phyloP scores from a whole-genome alignment of 2,888 invertebrate species.

The Steinernema carpocapsae region DNA sequence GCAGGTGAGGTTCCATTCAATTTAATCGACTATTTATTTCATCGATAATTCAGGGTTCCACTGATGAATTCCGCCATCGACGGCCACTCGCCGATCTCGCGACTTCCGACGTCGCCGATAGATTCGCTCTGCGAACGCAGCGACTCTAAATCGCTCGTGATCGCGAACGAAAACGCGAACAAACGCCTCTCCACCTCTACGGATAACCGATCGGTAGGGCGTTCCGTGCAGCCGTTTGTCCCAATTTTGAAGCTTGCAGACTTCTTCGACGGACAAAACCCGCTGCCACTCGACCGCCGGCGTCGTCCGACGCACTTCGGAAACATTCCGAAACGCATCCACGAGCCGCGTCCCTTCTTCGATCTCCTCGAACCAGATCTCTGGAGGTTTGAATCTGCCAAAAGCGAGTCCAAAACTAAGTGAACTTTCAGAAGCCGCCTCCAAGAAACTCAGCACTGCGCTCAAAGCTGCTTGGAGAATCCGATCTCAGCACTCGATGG shows the following conservation, averaged over 20 bases:
- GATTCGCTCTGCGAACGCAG: conserved; percentile 15
- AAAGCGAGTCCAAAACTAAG: not conserved
- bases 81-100: conserved; percentile 16
- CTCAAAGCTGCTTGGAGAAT: conserved; percentile 1
- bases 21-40: too few relatives aligned
- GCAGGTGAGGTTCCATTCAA: too few relatives aligned
- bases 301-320: not conserved
- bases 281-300: conserved; percentile 3
- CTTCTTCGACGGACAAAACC: conserved; percentile 16
- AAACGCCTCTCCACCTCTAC: conserved; percentile 14
- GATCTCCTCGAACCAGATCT: conserved; percentile 36
- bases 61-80: not conserved
- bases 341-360: conserved; percentile 36
- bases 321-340: conserved; percentile 1
- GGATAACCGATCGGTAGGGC: conserved; percentile 18
- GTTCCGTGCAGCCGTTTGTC: too few relatives aligned
- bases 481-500: conserved; percentile 34
- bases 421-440: conserved; percentile 11
- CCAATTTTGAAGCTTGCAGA: not conserved
- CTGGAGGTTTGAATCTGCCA: conserved; percentile 13
- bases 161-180: conserved; percentile 18
- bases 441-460: conserved; percentile 36
- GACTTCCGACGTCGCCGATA: conserved; percentile 21
- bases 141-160: conserved; percentile 23
- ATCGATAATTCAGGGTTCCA: not conserved